Conservation (phyloP, 1,140 invertebrate genomes). For the Amphibalanus amphitrite region DNA sequence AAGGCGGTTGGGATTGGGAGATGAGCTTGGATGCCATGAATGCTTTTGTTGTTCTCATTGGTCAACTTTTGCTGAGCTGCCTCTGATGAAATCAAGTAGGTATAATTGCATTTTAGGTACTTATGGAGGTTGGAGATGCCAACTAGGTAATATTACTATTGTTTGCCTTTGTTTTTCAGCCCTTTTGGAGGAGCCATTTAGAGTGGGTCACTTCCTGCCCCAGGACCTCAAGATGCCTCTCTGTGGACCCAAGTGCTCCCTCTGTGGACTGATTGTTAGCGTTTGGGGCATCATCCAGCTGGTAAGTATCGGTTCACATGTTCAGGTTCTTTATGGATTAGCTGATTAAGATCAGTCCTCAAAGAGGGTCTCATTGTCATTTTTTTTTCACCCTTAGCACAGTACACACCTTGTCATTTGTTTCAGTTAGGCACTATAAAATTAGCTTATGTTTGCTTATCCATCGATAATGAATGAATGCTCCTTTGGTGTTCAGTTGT, state of each 20-base stretch:
- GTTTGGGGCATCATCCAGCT: constrained; percentile 1
- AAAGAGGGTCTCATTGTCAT: neutral
- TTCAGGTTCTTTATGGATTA: neutral
- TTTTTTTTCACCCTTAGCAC: neutral
- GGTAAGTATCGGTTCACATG: neutral
- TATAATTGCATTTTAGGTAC: no score
- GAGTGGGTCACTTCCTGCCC: no score
- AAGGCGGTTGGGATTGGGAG: no score
- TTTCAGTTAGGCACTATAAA: neutral
- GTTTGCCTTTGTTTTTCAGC: no score
- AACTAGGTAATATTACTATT: no score
- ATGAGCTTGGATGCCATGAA: no score
- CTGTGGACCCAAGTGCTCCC: neutral
- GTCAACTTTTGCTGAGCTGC: no score
- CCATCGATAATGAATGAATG: no score
- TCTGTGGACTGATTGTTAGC: neutral
- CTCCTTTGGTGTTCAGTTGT: neutral
- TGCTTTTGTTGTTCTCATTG: no score
- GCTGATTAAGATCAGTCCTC: neutral
- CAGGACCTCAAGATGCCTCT: neutral
- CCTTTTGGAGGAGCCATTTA: no score
- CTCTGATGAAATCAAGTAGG: no score
- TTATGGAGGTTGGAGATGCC: no score
- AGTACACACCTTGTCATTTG: neutral
- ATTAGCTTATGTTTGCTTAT: neutral